Evolutionary conservation across 2,888 invertebrate genomes (phyloP).

Genomic region (Periphyllus acericola): DNA sequence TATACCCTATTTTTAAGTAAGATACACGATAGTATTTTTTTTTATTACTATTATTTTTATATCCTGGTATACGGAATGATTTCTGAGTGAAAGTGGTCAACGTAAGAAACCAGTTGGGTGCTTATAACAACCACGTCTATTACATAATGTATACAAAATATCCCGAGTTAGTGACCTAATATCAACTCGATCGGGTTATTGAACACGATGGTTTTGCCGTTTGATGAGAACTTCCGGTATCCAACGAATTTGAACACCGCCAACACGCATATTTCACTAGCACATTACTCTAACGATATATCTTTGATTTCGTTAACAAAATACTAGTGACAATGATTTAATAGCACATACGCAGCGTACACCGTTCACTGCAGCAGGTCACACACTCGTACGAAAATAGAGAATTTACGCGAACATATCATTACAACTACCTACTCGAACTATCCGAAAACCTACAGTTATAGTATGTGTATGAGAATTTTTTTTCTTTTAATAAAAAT

Average conservation of each 20-base stretch:
- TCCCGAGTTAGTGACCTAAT: constrained; percentile 55
- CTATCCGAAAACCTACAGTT: no score
- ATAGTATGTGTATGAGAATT: no score
- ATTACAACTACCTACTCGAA: no score
- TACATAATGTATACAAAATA: constrained; percentile 57
- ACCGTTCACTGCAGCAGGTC: no score
- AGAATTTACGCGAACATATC: no score
- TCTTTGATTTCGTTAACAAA: no score
- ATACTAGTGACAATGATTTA: no score
- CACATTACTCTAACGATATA: not conserved
- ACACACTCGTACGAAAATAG: no score
- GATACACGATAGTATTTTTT: constrained; percentile 13
- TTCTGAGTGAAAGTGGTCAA: constrained; percentile 60
- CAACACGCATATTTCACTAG: not conserved
- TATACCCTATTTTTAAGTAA: not conserved
- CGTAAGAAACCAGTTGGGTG: constrained; percentile 61
- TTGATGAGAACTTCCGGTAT: constrained; percentile 48
- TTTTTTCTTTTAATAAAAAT: no score
- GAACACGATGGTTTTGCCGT: constrained; percentile 29
- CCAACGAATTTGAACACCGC: not conserved
- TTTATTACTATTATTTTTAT: constrained; percentile 47
- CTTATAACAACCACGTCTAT: constrained; percentile 55
- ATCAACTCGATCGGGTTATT: constrained; percentile 53
- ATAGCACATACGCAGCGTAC: no score
- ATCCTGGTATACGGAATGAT: constrained; percentile 55